A percentile compares a stretch with the other conserved stretches of the same genome.
Evolutionary conservation across 2,888 invertebrate genomes (phyloP).

Genomic region (Agrotis ipsilon): DNA sequence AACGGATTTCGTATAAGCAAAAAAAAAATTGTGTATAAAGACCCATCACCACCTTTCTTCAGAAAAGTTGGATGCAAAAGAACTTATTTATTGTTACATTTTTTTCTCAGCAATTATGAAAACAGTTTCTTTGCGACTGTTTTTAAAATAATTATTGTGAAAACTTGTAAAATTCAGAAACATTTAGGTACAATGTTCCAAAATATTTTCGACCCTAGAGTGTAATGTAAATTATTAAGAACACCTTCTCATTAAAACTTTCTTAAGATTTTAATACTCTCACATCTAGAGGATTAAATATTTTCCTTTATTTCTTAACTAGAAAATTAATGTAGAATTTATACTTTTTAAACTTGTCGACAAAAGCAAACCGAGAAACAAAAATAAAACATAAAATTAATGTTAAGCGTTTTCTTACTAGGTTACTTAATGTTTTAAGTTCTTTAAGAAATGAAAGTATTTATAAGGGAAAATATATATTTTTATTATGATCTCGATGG

Average conservation of each 20-base stretch:
- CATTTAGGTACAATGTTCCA: background rate
- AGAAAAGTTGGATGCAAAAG: background rate
- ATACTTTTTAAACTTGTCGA: conserved; percentile 6
- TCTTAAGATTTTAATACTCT: background rate
- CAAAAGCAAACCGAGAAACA: background rate
- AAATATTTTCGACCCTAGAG: background rate
- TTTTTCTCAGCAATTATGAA: background rate
- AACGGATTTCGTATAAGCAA: no score
- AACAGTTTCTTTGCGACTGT: background rate
- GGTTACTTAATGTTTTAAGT: conserved; percentile 5
- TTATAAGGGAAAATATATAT: background rate
- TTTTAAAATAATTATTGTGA: no score
- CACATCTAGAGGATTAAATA: conserved; percentile 1
- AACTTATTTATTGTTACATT: background rate
- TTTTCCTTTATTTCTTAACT: conserved; percentile 1
- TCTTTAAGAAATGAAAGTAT: background rate
- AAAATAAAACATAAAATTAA: conserved; percentile 33
- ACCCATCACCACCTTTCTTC: background rate
- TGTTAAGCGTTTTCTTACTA: background rate
- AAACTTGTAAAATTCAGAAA: background rate
- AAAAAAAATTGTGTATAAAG: no score
- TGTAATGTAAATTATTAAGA: conserved; percentile 1
- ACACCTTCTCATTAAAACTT: background rate
- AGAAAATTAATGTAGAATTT: conserved; percentile 6
- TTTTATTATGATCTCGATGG: background rate